Conservation (phyloP, 2,797 vertebrate species). For the Pipistrellus pygmaeus region DNA sequence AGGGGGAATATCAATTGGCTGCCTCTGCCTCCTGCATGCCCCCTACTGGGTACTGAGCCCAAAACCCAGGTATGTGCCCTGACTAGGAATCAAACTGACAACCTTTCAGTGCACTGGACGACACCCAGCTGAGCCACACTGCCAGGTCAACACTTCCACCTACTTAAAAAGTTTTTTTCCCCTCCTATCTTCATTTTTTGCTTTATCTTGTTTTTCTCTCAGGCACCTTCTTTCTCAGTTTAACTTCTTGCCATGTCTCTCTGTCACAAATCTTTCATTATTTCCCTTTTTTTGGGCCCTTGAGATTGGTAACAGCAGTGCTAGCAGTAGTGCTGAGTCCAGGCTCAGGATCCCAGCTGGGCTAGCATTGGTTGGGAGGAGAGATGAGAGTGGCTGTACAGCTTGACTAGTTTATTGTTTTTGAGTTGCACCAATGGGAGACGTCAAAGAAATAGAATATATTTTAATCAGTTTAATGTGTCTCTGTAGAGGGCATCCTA, state of each 20-base stretch:
- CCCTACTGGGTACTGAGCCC: background rate
- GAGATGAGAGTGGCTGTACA: background rate
- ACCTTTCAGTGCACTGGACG: background rate
- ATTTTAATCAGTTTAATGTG: background rate
- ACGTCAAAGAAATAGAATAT: background rate
- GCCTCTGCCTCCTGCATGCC: background rate
- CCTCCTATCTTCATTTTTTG: background rate
- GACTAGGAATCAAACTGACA: background rate
- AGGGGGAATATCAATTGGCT: background rate
- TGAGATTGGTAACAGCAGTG: background rate
- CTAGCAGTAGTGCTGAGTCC: background rate
- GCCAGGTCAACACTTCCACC: background rate
- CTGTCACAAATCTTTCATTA: background rate
- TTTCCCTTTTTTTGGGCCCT: background rate
- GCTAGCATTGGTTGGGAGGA: background rate
- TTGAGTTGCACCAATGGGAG: background rate
- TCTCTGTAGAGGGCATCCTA: conserved; percentile 35
- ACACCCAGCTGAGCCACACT: background rate
- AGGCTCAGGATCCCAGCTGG: background rate
- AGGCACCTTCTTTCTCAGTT: background rate
- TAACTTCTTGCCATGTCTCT: background rate
- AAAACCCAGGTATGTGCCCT: background rate
- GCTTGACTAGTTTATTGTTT: background rate
- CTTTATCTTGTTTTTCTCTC: background rate
- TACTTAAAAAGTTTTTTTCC: background rate